Base-by-base conservation (phyloP, 2,888 invertebrate species). In the Perizoma affinitatum region DNA sequence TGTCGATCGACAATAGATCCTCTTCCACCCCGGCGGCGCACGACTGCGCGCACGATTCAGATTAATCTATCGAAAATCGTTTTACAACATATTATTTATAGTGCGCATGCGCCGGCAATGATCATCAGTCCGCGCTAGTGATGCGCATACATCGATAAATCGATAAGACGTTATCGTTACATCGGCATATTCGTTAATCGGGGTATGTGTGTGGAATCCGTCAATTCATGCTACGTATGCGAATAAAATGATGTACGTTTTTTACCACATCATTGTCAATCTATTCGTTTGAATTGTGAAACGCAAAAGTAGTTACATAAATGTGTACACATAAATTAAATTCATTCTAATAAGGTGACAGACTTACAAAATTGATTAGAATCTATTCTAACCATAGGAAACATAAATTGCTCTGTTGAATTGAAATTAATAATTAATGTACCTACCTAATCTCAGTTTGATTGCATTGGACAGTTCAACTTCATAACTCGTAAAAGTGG, bases 21-120 rank as follows among this genome's bases (percentile, higher is more conserved):
- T 65, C 65, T 58, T 62, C 84, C 81, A 82, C 80, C 73, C 82
- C 80, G 78, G 87, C 84, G 83, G 86, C 89, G 90, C 91, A 89
- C 91, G 90, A 89, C 89, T 82, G 81, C 77, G 88, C 86, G 84
- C 92, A 92, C 92, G 92, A 92, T 91, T 92, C 91, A 91, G 92
- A 92, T 92, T 91, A 92, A 92, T 92, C 92, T 92, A 92, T 92
- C 92, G 91, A 92, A 92, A 92, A 91, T 92, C 92, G 92, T 91
- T 92, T 92, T 92, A 92, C 92, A 92, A 92, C 90, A 91, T 92
- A 92, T 92, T 92, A 92, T 92, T 92, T 92, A 92, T 92, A 91
- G 91, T 88, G 90, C 85, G 63, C 63, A 63, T 91, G 92, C 90
- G 86, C 90, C 80, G 75, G 87, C 92, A 91, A 92, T 92, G 91